Evolutionary conservation across 2,797 vertebrate genomes (phyloP), one percentile per base, ranked within the genome.

Genomic region (Eulemur rubriventer): DNA sequence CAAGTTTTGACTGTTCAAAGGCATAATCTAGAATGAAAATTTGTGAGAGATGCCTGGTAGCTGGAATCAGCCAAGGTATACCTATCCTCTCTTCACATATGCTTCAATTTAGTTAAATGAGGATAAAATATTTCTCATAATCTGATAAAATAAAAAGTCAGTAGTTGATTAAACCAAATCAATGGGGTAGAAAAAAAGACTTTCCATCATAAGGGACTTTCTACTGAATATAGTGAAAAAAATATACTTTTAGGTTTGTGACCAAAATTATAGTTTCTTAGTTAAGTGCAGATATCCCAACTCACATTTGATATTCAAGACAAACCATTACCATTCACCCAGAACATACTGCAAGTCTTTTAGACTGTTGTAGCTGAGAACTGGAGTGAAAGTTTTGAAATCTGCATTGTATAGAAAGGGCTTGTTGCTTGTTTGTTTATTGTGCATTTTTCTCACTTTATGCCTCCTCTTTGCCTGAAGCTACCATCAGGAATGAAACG

Each of bases 371-470:
- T 61, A 52, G 33, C 72, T 85, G 86, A 93, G 61, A 78, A 38
- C 8, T 33, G 26, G 38, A 18, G 4, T 38, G 69, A 59, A 96
- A 82, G 89, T 86, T 96, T 73, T 90, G 43, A 81, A 89, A 93
- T 85, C 79, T 94, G 86, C 80, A 14, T 24, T 38, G 46, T 63
- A 24, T 59, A 76, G 61, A 83, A 88, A 63, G 83, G 91, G 81
- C 86, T 98, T 87, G 93, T 93, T 97, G 91, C 89, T 96, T 89
- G n/a, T 93, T 98, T 97, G 97, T 97, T 98, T 97, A 94, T 87
- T 84, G 85, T 72, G 35, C 38, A 46, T 92, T 88, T 96, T 94
- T 95, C 61, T 96, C 69, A 63, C 78, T 88, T 95, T 94, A 95
- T 76, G 89, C 81, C 41, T 96, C 87, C 63, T 96, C 87, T 94